phyloP scores from a whole-genome alignment of 2,888 invertebrate species.

The Amblyjoppa fuscipennis region DNA sequence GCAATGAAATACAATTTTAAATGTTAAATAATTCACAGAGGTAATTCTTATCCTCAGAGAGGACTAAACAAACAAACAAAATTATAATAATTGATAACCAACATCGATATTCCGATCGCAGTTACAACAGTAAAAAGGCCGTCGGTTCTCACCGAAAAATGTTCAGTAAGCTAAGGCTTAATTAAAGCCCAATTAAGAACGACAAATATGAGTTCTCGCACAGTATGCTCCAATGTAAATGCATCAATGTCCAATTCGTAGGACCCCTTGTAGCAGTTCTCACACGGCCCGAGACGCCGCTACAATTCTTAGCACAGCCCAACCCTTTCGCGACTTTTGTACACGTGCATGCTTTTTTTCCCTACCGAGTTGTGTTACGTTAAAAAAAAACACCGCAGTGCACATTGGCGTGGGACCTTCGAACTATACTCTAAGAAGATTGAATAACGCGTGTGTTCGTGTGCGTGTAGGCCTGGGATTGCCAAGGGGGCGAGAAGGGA shows the following conservation, averaged over 20 bases:
- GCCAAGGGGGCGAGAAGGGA: constrained; percentile 69
- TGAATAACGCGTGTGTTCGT: constrained; percentile 47
- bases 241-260: constrained; percentile 25
- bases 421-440: constrained; percentile 29
- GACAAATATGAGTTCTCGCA: neutral
- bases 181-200: neutral
- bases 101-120: neutral
- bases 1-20: neutral
- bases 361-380: constrained; percentile 12
- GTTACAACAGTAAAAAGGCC: neutral
- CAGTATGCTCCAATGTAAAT: constrained; percentile 8
- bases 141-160: neutral
- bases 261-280: constrained; percentile 27
- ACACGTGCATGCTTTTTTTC: constrained; percentile 47
- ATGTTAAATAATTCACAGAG: neutral
- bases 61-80: neutral
- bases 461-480: neutral
- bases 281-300: constrained; percentile 26
- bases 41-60: neutral
- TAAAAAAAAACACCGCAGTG: constrained; percentile 9
- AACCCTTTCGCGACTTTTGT: constrained; percentile 51
- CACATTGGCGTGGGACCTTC: constrained; percentile 41
- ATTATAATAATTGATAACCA: neutral
- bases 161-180: neutral
- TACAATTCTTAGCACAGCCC: constrained; percentile 39